A percentile compares a stretch with the other conserved stretches of the same genome.
Evolutionary conservation across 2,113 vertebrate species (phyloP).

Genomic region (Pangasianodon hypophthalmus): DNA sequence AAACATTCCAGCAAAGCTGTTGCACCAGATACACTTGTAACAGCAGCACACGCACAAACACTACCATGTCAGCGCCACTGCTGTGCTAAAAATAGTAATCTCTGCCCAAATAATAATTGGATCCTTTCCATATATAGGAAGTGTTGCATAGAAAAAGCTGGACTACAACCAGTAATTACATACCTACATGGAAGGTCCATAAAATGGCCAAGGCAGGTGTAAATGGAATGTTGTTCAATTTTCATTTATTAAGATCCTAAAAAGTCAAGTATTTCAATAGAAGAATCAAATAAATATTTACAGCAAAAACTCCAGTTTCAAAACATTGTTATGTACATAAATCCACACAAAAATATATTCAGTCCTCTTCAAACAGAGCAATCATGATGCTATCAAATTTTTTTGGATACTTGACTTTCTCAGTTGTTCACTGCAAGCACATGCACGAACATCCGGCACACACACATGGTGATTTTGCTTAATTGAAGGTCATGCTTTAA

Average conservation of each 20-base stretch:
- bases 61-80: neutral
- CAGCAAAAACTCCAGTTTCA: constrained; percentile 76
- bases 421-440: constrained; percentile 25
- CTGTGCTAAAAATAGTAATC: neutral
- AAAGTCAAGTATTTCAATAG: constrained; percentile 48
- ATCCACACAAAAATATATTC: constrained; percentile 59
- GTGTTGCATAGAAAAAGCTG: neutral
- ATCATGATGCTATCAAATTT: constrained; percentile 41
- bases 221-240: constrained; percentile 15
- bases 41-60: neutral
- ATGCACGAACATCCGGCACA: neutral
- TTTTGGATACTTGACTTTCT: constrained; percentile 39
- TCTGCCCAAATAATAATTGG: neutral
- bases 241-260: constrained; percentile 48
- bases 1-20: neutral
- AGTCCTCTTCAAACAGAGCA: constrained; percentile 50
- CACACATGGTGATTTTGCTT: constrained; percentile 43
- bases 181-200: neutral
- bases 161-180: neutral
- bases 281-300: constrained; percentile 69
- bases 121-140: neutral
- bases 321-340: constrained; percentile 75
- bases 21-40: neutral
- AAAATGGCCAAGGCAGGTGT: neutral
- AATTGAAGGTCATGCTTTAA: constrained; percentile 68